Evolutionary conservation across 1,140 invertebrate genomes (phyloP), one percentile per base, ranked within the genome.

Genomic region (Chironomus tepperi): DNA sequence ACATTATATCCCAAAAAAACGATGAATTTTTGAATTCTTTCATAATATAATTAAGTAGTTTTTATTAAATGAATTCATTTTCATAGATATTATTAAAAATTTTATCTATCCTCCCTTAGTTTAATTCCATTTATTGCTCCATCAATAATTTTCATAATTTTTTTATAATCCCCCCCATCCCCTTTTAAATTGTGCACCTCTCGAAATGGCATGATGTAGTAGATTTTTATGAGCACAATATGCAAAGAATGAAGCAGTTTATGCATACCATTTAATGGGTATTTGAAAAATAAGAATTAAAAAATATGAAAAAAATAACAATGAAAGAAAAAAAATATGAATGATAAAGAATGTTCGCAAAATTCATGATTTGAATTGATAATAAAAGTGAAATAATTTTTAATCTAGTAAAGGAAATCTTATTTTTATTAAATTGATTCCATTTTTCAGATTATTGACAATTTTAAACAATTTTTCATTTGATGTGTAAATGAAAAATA

Each of bases 371-470:
- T 57, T 34, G 24, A n/a, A 57, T n/a, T 57, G 47, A 57, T 57
- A 57, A 57, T 57, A 57, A 57, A 57, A 57, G n/a, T 5, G 12
- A n/a, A 57, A 57, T 57, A 57, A 57, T 57, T 57, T 57, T 57
- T 12, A 57, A 15, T 57, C 24, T 34, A 34, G 24, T 57, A 57
- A 57, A n/a, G n/a, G n/a, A 57, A 57, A n/a, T 12, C 7, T 57
- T 57, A n/a, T 8, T 57, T 57, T 57, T 57, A n/a, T n/a, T n/a
- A n/a, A 57, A 15, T 57, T 57, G 24, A 2, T 34, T 34, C 24
- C 1, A 34, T 34, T 34, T 34, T 34, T 34, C 5, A 34, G 24
- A 34, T 34, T 34, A 2, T 1, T 34, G 24, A 34, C n/a, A n/a
- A n/a, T n/a, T n/a, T n/a, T n/a, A n/a, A n/a, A n/a, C n/a, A n/a